Evolutionary conservation across 2,888 invertebrate species (phyloP).

Genomic region (Ophion costatus): DNA sequence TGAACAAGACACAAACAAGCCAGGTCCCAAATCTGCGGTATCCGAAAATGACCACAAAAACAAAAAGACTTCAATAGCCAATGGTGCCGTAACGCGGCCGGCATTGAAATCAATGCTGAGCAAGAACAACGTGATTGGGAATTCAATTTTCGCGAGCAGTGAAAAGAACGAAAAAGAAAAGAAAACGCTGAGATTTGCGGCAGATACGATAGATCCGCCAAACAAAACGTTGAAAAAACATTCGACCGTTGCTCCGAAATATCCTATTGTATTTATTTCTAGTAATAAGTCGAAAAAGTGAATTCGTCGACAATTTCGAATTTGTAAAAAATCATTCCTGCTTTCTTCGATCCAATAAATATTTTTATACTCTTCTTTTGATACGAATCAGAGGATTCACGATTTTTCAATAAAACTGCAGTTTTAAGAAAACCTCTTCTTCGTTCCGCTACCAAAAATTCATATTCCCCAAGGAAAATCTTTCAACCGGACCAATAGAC

Average conservation of each 20-base stretch:
- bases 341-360: neutral
- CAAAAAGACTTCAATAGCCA: neutral
- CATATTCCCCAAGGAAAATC: neutral
- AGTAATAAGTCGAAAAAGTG: conserved; percentile 59
- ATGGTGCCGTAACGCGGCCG: conserved; percentile 19
- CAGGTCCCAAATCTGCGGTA: neutral
- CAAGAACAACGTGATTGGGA: conserved; percentile 9
- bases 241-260: conserved; percentile 55
- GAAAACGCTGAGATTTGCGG: conserved; percentile 68
- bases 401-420: too few species aligned
- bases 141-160: neutral
- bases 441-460: too few species aligned
- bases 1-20: neutral
- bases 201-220: conserved; percentile 68
- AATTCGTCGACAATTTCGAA: neutral
- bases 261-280: conserved; percentile 70
- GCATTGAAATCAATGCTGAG: conserved; percentile 49
- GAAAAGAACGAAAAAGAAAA: conserved; percentile 58
- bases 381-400: neutral
- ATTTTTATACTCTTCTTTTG: neutral
- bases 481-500: too few species aligned
- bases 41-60: neutral
- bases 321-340: neutral
- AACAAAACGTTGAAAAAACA: conserved; percentile 53
- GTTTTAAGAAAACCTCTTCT: neutral